These are phyloP conservation scores for Drosophila burlai DNA, from an alignment of 1,140 invertebrate genomes.

Conservation along the genomic window DNA sequence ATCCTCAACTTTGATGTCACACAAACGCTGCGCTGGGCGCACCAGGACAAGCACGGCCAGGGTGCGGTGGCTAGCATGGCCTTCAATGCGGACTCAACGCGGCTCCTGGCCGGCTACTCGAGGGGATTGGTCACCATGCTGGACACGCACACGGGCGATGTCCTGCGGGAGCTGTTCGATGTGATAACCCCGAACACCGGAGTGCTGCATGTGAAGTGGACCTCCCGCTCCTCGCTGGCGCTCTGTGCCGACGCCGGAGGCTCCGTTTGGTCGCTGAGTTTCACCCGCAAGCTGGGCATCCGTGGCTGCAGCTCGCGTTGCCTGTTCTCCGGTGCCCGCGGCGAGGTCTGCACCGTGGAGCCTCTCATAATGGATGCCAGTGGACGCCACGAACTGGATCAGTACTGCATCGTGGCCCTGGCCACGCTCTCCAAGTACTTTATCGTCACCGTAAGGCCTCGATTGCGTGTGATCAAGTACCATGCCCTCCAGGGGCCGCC, in stretches of 20 bases:
- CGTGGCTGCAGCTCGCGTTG: constrained; percentile 95
- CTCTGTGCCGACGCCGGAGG: constrained; percentile 97
- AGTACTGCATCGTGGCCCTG: constrained; percentile 94
- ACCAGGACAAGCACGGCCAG: constrained; percentile 90
- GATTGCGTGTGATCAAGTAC: constrained; percentile 86
- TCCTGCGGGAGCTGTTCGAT: constrained; percentile 93
- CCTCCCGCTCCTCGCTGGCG: constrained; percentile 88
- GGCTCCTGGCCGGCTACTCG: constrained; percentile 93
- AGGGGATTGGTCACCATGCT: constrained; percentile 94
- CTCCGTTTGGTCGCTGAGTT: constrained; percentile 98
- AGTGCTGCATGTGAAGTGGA: constrained; percentile 94
- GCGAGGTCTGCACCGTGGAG: constrained; percentile 95
- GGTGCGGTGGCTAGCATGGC: constrained; percentile 94
- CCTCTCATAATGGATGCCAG: constrained; percentile 91
- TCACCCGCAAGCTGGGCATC: constrained; percentile 95
- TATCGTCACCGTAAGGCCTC: constrained; percentile 93
- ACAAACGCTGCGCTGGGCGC: constrained; percentile 94
- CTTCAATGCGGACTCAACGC: constrained; percentile 94
- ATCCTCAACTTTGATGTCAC: constrained; percentile 95
- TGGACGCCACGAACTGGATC: constrained; percentile 90
- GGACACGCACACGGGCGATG: constrained; percentile 91
- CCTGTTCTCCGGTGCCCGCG: constrained; percentile 96
- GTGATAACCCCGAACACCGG: constrained; percentile 95
- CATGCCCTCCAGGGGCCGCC: constrained; percentile 87
- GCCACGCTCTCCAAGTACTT: constrained; percentile 97